Percentiles rank a stretch among this genome's conserved stretches.
Conservation (phyloP, 2,113 vertebrate species). For the Seriola aureovittata region DNA sequence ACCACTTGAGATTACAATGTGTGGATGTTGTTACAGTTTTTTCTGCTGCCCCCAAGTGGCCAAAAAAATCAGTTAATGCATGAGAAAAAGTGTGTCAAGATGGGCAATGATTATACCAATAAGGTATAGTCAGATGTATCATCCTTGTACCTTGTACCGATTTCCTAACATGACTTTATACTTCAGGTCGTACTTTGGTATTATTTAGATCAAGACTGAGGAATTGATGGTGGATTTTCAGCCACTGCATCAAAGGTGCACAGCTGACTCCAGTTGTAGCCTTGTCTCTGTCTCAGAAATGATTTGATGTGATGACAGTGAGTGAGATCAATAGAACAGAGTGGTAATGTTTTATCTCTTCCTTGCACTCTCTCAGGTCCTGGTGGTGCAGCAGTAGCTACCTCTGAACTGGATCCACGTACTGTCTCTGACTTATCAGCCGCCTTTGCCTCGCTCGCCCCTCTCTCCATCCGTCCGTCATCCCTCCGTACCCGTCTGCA, state of each 20-base stretch:
- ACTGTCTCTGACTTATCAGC: constrained; percentile 65
- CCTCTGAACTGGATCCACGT: constrained; percentile 71
- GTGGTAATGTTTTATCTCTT: constrained; percentile 51
- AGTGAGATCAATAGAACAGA: constrained; percentile 40
- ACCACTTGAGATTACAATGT: neutral
- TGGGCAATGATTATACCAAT: neutral
- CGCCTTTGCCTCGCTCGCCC: constrained; percentile 56
- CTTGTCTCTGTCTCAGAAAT: neutral
- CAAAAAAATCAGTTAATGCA: neutral
- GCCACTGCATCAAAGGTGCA: neutral
- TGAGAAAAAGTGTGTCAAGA: neutral
- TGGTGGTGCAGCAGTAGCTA: constrained; percentile 62
- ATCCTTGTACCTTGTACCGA: neutral
- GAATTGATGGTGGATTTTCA: neutral
- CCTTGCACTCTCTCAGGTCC: constrained; percentile 55
- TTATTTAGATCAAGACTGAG: neutral
- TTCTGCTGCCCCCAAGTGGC: neutral
- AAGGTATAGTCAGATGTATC: neutral
- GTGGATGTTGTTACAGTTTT: neutral
- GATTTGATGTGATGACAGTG: constrained; percentile 36
- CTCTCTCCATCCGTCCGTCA: constrained; percentile 64
- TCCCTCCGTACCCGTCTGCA: constrained; percentile 27
- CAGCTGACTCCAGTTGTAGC: neutral
- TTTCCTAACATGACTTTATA: neutral
- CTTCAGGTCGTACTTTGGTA: neutral